phyloP scores from a whole-genome alignment of 1,140 invertebrate genomes.

The Heliconius hermathena region DNA sequence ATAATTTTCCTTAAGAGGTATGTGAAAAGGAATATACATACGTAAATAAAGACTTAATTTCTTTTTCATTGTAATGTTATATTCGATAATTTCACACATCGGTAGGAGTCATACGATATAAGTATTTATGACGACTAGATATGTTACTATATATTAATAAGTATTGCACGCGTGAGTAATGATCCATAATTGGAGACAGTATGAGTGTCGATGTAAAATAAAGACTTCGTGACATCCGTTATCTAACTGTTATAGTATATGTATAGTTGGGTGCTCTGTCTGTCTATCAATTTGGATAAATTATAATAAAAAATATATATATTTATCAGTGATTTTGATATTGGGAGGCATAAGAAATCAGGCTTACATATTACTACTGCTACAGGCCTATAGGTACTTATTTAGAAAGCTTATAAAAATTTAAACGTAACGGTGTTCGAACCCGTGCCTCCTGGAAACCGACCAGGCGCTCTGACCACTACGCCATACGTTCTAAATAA shows the following conservation, averaged over 20 bases:
- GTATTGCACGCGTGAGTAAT: conserved; percentile 72
- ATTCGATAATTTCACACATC: not conserved
- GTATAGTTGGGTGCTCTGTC: not conserved
- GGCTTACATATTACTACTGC: not conserved
- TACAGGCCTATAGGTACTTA: not conserved
- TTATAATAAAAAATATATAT: not conserved
- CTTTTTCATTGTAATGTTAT: not conserved
- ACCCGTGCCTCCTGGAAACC: no score
- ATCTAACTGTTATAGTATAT: conserved; percentile 54
- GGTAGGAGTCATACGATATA: not conserved
- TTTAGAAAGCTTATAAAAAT: no score
- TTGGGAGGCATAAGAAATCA: not conserved
- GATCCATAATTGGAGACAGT: conserved; percentile 72
- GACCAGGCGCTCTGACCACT: no score
- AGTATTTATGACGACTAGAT: not conserved
- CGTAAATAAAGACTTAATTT: not conserved
- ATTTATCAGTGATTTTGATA: no score
- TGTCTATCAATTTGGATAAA: not conserved
- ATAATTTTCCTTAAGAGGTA: not conserved
- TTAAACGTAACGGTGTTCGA: no score
- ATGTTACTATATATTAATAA: conserved; percentile 61
- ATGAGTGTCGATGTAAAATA: conserved; percentile 67
- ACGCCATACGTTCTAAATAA: no score
- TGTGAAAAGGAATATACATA: not conserved
- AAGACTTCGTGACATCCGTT: conserved; percentile 75